phyloP scores from a whole-genome alignment of 2,113 vertebrate species.

The Aptenodytes patagonicus region DNA sequence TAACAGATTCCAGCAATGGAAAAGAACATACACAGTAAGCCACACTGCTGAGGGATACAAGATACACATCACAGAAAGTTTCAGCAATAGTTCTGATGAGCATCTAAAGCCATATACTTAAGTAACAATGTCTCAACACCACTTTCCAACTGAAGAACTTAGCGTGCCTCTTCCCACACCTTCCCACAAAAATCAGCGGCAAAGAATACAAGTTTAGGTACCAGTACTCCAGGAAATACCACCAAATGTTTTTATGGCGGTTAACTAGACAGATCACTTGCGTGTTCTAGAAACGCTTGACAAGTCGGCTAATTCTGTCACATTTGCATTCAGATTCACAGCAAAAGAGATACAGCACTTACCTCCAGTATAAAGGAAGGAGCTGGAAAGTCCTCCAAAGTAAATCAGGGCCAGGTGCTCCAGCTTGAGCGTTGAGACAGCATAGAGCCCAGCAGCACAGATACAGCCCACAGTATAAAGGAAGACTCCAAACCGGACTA shows the following conservation, averaged over 20 bases:
- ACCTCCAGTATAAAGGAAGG: constrained; percentile 98
- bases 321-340: neutral
- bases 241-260: neutral
- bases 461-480: constrained; percentile 93
- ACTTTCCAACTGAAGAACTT: neutral
- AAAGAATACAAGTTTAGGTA: neutral
- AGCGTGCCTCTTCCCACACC: neutral
- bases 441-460: constrained; percentile 87
- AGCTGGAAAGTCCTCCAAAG: constrained; percentile 95
- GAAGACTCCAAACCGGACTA: constrained; percentile 92
- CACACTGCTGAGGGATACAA: neutral
- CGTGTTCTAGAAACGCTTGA: neutral
- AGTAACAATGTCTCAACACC: neutral
- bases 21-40: neutral
- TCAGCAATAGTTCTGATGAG: neutral
- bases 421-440: constrained; percentile 84
- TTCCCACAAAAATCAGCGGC: neutral
- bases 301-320: neutral
- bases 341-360: neutral
- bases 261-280: neutral
- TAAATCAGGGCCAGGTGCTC: constrained; percentile 96
- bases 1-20: neutral
- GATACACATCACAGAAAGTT: neutral
- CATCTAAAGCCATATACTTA: neutral
- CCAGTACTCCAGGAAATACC: neutral